Percentiles rank a stretch among this genome's conserved stretches.
These are phyloP conservation scores for Drosophila truncata DNA, from an alignment of 1,140 invertebrate species.

Conservation along the genomic window DNA sequence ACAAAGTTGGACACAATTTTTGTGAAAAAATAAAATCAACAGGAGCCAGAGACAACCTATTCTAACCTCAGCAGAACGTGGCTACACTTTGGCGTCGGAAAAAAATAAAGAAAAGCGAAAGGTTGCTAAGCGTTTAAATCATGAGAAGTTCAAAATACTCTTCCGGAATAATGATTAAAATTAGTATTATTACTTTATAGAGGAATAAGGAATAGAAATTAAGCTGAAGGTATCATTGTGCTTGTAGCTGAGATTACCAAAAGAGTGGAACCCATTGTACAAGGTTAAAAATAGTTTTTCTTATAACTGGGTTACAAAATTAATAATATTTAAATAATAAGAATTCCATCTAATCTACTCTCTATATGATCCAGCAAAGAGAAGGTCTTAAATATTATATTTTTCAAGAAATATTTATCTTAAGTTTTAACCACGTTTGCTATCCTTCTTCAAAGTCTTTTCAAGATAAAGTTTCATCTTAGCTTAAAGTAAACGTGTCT, in stretches of 20 bases:
- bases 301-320: background rate
- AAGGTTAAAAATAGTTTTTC: background rate
- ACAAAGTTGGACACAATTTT: conserved; percentile 79
- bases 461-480: too few species aligned
- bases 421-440: fast-evolving
- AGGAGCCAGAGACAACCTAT: conserved; percentile 29
- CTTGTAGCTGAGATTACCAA: background rate
- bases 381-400: background rate
- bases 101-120: conserved; percentile 10
- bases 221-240: background rate
- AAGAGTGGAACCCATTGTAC: background rate
- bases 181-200: background rate
- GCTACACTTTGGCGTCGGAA: conserved; percentile 22
- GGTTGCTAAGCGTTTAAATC: background rate
- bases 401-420: background rate
- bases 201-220: too few species aligned
- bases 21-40: conserved; percentile 47
- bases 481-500: background rate
- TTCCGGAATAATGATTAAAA: background rate
- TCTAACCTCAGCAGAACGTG: conserved; percentile 47
- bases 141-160: background rate
- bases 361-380: background rate
- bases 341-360: too few species aligned
- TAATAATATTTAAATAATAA: too few species aligned
- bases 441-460: background rate